Conservation (phyloP, 37 sponge, comb jelly and placozoan species). For the Axinella damicornis region DNA sequence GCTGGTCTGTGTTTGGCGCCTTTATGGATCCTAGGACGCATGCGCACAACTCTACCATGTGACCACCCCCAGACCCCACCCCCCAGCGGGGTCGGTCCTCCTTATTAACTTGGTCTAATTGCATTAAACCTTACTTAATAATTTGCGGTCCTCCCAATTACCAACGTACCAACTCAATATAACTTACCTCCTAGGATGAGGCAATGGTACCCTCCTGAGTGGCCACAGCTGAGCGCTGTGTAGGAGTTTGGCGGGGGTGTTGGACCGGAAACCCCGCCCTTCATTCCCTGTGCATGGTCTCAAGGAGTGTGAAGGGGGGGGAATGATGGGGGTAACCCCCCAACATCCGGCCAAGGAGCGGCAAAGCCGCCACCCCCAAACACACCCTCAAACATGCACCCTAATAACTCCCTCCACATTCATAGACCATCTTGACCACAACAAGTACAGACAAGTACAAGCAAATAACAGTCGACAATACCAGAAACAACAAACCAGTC, state of each 20-base stretch:
- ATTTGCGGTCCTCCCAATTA: neutral
- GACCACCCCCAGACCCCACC: neutral
- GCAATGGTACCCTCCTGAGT: no score
- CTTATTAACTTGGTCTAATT: slow-evolving; percentile 28
- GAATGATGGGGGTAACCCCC: slow-evolving; percentile 18
- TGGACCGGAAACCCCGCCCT: slow-evolving; percentile 18
- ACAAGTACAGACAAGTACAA: neutral
- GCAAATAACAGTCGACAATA: neutral
- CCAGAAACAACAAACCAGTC: neutral
- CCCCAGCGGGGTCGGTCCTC: neutral
- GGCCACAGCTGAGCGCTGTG: neutral
- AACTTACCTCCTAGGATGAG: no score
- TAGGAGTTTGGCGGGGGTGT: slow-evolving; percentile 9
- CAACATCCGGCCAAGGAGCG: slow-evolving; percentile 7
- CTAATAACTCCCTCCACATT: neutral
- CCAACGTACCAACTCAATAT: no score
- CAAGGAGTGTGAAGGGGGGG: slow-evolving; percentile 2
- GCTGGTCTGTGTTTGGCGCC: neutral
- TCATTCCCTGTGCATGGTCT: neutral
- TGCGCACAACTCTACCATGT: neutral
- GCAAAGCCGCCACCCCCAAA: slow-evolving; percentile 3
- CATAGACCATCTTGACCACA: neutral
- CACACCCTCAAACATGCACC: neutral
- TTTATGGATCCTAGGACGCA: neutral
- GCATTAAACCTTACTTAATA: slow-evolving; percentile 23